Base-by-base conservation (phyloP, 2,113 vertebrate genomes). In the Chauna torquata region DNA sequence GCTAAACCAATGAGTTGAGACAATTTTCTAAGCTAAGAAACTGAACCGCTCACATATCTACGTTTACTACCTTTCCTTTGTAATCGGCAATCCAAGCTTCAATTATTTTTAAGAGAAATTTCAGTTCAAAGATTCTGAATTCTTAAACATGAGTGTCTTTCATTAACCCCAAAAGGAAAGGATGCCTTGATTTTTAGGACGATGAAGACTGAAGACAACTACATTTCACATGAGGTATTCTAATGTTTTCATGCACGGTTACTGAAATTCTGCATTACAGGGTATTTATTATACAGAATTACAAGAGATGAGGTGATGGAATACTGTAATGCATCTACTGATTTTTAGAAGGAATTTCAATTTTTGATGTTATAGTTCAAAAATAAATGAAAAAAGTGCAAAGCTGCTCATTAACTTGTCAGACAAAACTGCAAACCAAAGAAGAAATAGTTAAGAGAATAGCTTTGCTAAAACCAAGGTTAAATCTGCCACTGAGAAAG, bases 11-110 rank as follows among this genome's bases (percentile, higher is more conserved):
- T 49, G 22, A 89, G 30, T 25, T n/a, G n/a, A 91, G 61, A 72
- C 23, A 66, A 90, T 87, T 91, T 94, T 84, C 58, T 84, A 50
- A 82, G 65, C 49, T 62, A 94, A 89, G 40, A 88, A 94, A 71
- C 20, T 5, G 0, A 38, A 65, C 34, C 8, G 74, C 85, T 95
- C 86, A 80, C 68, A 82, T 89, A 85, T 32, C n/a, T 20, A 66
- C 42, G 82, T 95, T 85, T 69, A 92, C 58, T 55, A 92, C 86
- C 78, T 94, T 85, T 91, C 45, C 16, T 3, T 59, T 77, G 54
- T 66, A 91, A 95, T 18, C 28, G 69, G 11, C 8, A 25, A 89
- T 72, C 62, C 70, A 89, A 86, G n/a, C 36, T 92, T 89, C 34
- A n/a, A 40, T 64, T 80, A 57, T 85, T 94, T 89, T 85, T 49